A percentile compares a stretch with the other conserved stretches of the same genome.
These are phyloP conservation scores for Cecropterus lyciades DNA, from an alignment of 1,140 invertebrate species.

Conservation along the genomic window DNA sequence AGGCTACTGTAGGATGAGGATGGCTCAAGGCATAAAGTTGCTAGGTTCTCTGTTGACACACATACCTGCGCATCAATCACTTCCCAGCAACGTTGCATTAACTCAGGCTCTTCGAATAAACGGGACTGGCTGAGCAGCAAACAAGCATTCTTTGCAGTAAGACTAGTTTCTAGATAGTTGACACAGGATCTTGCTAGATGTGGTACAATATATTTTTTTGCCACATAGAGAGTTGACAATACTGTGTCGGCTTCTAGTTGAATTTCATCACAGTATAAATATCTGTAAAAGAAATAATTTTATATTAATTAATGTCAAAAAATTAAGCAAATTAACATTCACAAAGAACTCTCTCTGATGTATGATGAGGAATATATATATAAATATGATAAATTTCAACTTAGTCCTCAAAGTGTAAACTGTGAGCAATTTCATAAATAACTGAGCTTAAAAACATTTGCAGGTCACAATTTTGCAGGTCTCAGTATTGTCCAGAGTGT, in stretches of 20 bases:
- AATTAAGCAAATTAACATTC: no score
- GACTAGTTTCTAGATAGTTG: conserved; percentile 95
- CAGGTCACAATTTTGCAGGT: no score
- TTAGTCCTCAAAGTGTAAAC: no score
- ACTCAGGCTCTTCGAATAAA: conserved; percentile 95
- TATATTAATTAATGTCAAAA: conserved; percentile 1
- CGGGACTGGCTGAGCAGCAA: conserved; percentile 95
- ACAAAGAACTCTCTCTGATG: no score
- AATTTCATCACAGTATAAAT: conserved; percentile 98
- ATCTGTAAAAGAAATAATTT: conserved; percentile 85
- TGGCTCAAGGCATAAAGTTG: conserved; percentile 66
- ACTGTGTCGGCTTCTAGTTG: conserved; percentile 96
- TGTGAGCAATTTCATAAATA: no score
- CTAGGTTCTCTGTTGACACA: conserved; percentile 76
- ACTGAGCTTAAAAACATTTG: no score
- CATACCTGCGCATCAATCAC: conserved; percentile 96
- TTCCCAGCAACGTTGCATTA: conserved; percentile 97
- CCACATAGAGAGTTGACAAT: conserved; percentile 94
- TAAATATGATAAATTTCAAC: no score
- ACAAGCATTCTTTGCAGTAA: conserved; percentile 96
- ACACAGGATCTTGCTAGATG: conserved; percentile 95
- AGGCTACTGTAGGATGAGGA: conserved; percentile 77
- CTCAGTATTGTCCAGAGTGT: no score
- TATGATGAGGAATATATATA: no score
- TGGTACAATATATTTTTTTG: conserved; percentile 97